Evolutionary conservation across 2,888 invertebrate genomes (phyloP).

Genomic region (Phasia obesa): DNA sequence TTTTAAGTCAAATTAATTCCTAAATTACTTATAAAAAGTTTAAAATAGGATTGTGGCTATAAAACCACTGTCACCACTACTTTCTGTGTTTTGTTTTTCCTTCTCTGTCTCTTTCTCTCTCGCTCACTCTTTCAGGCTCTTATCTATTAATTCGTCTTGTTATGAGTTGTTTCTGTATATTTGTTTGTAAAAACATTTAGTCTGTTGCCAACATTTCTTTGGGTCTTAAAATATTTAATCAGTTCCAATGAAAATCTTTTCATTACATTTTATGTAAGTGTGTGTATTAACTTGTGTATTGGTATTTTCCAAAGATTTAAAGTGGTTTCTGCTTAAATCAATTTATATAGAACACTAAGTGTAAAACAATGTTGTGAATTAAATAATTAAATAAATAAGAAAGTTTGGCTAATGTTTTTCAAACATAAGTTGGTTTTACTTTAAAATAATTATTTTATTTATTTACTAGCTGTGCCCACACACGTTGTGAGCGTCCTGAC

Average conservation of each 20-base stretch:
- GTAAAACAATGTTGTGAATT: constrained; percentile 48
- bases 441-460: too few relatives aligned
- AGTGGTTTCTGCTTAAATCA: constrained; percentile 40
- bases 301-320: constrained; percentile 32
- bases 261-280: not conserved
- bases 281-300: not conserved
- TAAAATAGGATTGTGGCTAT: constrained; percentile 63
- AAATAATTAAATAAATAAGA: not conserved
- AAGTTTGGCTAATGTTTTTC: not conserved
- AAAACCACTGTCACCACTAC: constrained; percentile 61
- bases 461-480: too few relatives aligned
- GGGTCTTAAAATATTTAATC: constrained; percentile 54
- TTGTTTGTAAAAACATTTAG: constrained; percentile 27
- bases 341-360: constrained; percentile 39
- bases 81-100: not conserved
- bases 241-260: constrained; percentile 42
- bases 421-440: not conserved
- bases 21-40: constrained; percentile 60
- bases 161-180: constrained; percentile 9
- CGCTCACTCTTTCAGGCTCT: not conserved
- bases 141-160: constrained; percentile 2
- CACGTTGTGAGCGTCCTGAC: too few relatives aligned
- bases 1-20: constrained; percentile 58
- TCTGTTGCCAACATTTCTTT: constrained; percentile 41
- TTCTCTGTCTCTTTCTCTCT: not conserved